Conservation (phyloP, 2,797 vertebrate species). For the Amniataba percoides region DNA sequence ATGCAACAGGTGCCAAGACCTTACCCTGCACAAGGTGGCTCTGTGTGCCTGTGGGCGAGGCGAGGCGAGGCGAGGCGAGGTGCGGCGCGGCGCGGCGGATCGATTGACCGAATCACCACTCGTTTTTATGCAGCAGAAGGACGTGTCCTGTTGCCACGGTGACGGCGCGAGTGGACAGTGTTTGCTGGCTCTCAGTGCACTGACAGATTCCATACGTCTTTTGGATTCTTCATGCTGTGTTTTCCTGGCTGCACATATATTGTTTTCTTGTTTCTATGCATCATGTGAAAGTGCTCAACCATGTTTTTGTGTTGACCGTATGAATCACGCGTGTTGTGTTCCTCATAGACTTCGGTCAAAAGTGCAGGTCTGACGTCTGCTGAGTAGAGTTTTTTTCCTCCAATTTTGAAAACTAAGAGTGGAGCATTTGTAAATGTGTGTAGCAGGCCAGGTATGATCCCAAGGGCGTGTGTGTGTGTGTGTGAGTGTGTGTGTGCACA, state of each 20-base stretch:
- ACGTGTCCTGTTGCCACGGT: slow-evolving; percentile 21
- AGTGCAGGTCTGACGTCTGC: slow-evolving; percentile 4
- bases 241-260: not conserved
- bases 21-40: slow-evolving; percentile 22
- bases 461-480: slow-evolving; percentile 43
- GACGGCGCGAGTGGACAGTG: not conserved
- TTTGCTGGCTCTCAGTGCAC: not conserved
- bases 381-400: slow-evolving; percentile 8
- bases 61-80: not conserved
- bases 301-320: not conserved
- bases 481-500: slow-evolving; percentile 55
- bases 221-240: not conserved
- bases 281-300: not conserved
- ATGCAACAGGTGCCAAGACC: slow-evolving; percentile 74
- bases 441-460: slow-evolving; percentile 36
- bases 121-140: not conserved
- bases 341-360: not conserved
- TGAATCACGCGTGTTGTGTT: not conserved
- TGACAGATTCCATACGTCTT: not conserved
- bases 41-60: slow-evolving; percentile 32
- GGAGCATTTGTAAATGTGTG: slow-evolving; percentile 22
- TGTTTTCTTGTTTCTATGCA: not conserved
- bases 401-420: not conserved
- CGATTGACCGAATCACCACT: slow-evolving; percentile 26
- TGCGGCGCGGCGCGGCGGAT: slow-evolving; percentile 22